phyloP scores from a whole-genome alignment of 2,797 vertebrate genomes.

The Fratercula arctica region DNA sequence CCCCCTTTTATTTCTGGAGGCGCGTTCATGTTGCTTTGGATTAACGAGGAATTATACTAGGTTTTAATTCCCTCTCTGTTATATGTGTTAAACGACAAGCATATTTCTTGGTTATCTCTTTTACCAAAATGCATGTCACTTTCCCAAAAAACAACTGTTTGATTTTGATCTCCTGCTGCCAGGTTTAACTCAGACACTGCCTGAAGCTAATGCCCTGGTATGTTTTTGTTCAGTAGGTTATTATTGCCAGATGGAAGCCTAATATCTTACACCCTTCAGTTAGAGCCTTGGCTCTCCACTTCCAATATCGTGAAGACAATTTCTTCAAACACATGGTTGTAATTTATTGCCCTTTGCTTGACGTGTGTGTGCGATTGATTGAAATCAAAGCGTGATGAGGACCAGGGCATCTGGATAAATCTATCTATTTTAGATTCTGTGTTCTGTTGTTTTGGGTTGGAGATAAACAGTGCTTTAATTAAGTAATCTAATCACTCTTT shows the following conservation, averaged over 20 bases:
- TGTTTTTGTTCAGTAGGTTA: conserved; percentile 55
- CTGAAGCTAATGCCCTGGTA: conserved; percentile 47
- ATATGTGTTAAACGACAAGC: not conserved
- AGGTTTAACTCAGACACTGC: conserved; percentile 28
- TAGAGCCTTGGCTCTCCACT: conserved; percentile 41
- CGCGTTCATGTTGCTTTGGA: accelerated
- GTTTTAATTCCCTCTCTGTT: not conserved
- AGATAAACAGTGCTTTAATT: conserved; percentile 75
- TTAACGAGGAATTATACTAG: not conserved
- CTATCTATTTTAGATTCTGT: not conserved
- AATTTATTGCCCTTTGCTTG: conserved; percentile 75
- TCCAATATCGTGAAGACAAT: conserved; percentile 55
- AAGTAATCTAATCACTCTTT: conserved; percentile 61
- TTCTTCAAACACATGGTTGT: conserved; percentile 71
- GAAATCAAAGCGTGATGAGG: conserved; percentile 75
- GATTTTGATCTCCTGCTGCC: conserved; percentile 32
- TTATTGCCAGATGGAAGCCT: conserved; percentile 71
- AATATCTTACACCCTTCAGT: conserved; percentile 34
- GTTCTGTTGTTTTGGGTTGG: conserved; percentile 57
- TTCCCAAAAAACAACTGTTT: conserved; percentile 20
- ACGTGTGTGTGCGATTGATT: conserved; percentile 68
- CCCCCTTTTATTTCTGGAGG: not conserved
- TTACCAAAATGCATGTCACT: conserved; percentile 10
- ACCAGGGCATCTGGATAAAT: conserved; percentile 54
- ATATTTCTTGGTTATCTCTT: not conserved